These are phyloP conservation scores for Falcunculus frontatus DNA, from an alignment of 2,113 vertebrate genomes.

Conservation along the genomic window DNA sequence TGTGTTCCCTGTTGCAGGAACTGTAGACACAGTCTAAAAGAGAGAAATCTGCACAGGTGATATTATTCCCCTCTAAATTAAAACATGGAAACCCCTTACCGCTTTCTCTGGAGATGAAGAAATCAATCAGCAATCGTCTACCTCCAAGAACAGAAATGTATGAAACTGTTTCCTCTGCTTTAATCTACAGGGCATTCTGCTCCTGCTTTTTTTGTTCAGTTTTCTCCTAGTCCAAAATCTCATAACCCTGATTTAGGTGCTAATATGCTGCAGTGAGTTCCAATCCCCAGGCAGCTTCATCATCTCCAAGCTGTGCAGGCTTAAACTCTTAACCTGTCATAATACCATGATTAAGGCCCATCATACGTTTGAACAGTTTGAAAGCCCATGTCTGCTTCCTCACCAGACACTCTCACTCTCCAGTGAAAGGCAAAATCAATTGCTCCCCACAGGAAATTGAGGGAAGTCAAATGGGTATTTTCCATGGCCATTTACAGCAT, in stretches of 20 bases:
- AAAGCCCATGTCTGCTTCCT: not conserved
- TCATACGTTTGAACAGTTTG: conserved; percentile 4
- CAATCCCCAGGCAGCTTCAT: conserved; percentile 32
- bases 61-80: not conserved
- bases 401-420: not conserved
- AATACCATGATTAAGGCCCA: conserved; percentile 27
- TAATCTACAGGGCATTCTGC: not conserved
- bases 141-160: not conserved
- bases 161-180: not conserved
- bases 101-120: not conserved
- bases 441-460: not conserved
- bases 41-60: not conserved
- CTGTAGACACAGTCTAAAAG: not conserved
- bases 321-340: conserved; percentile 48
- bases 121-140: not conserved
- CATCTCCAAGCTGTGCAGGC: not conserved
- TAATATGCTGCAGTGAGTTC: conserved; percentile 1
- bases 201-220: not conserved
- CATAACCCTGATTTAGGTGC: conserved; percentile 32
- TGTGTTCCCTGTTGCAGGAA: not conserved
- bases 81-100: not conserved
- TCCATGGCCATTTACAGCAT: not conserved
- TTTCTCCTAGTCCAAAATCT: not conserved
- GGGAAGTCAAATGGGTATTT: not conserved
- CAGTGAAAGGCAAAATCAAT: conserved; percentile 22